phyloP scores from a whole-genome alignment of 2,797 vertebrate genomes.

The Helostoma temminkii region DNA sequence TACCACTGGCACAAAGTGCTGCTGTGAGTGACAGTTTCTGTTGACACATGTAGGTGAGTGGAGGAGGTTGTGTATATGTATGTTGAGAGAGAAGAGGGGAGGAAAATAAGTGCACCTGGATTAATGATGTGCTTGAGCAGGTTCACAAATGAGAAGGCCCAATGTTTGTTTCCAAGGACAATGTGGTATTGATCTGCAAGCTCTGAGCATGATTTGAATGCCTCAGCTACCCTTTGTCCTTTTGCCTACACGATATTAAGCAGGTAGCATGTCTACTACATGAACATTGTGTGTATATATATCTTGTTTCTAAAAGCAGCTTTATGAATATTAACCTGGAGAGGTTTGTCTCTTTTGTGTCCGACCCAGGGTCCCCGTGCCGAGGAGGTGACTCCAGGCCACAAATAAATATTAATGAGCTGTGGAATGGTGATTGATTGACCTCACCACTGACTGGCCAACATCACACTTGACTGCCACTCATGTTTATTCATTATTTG shows the following conservation, averaged over 20 bases:
- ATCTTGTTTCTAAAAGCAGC: constrained; percentile 68
- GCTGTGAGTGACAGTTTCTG: constrained; percentile 79
- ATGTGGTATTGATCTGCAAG: constrained; percentile 82
- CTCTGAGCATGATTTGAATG: constrained; percentile 76
- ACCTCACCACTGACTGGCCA: constrained; percentile 79
- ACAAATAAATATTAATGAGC: constrained; percentile 84
- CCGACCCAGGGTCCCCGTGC: constrained; percentile 73
- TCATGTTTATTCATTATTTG: constrained; percentile 86
- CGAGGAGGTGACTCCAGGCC: constrained; percentile 80
- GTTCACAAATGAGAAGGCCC: constrained; percentile 83
- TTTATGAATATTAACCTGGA: constrained; percentile 82
- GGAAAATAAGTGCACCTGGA: constrained; percentile 68
- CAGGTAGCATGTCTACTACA: constrained; percentile 43
- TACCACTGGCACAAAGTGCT: constrained; percentile 57
- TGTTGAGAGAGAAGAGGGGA: constrained; percentile 29
- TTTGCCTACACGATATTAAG: constrained; percentile 28
- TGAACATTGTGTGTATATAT: constrained; percentile 60
- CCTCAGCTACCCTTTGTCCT: constrained; percentile 61
- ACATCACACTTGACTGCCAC: constrained; percentile 79
- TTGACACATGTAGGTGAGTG: constrained; percentile 76
- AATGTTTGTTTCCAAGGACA: constrained; percentile 86
- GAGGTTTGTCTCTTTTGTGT: constrained; percentile 72
- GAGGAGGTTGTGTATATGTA: constrained; percentile 47
- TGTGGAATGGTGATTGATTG: constrained; percentile 85
- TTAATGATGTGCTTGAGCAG: constrained; percentile 87